Evolutionary conservation across 2,888 invertebrate species (phyloP).

Genomic region (Volucella zonaria): DNA sequence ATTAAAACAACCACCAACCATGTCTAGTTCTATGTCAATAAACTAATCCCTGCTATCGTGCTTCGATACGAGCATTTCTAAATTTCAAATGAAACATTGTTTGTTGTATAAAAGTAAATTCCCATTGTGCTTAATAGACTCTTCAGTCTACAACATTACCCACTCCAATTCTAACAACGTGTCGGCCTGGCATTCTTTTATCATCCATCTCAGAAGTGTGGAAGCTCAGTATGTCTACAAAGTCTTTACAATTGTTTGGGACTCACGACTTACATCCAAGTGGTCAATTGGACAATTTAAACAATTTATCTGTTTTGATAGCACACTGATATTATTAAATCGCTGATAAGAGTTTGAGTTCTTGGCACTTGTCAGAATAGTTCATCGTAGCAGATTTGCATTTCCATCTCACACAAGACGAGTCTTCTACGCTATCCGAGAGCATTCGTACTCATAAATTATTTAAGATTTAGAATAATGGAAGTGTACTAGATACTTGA

Average conservation of each 20-base stretch:
- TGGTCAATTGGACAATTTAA: constrained; percentile 79
- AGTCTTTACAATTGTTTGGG: constrained; percentile 12
- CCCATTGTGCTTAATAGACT: neutral
- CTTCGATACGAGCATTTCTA: no score
- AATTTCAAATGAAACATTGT: neutral
- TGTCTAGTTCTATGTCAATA: no score
- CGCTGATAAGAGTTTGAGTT: constrained; percentile 64
- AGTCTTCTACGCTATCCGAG: constrained; percentile 16
- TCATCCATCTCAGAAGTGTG: neutral
- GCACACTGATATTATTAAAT: constrained; percentile 77
- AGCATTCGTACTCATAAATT: constrained; percentile 12
- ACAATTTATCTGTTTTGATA: constrained; percentile 76
- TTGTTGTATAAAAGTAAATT: neutral
- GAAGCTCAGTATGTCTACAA: neutral
- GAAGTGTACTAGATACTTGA: constrained; percentile 24
- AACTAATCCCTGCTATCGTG: no score
- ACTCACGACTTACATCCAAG: constrained; percentile 37
- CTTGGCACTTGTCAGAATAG: constrained; percentile 1
- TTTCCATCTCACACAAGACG: constrained; percentile 28
- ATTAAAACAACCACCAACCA: no score
- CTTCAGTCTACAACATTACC: neutral
- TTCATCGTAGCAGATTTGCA: constrained; percentile 39
- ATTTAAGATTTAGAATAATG: constrained; percentile 11
- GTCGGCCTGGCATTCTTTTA: neutral
- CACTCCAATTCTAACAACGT: neutral